Base-by-base conservation (phyloP, 1,140 invertebrate species). In the Condylostylus longicornis region DNA sequence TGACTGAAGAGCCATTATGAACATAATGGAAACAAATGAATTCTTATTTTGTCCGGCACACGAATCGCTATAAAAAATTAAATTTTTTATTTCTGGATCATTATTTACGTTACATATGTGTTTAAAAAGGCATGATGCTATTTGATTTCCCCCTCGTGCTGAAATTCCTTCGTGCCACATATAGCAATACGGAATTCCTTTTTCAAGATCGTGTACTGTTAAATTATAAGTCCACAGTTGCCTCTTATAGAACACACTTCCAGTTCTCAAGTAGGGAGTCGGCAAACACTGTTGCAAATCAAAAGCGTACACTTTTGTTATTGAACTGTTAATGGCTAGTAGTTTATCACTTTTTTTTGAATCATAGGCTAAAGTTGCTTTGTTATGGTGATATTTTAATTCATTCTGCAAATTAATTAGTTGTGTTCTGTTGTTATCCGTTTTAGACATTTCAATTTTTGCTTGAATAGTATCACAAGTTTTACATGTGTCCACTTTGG, bases 161-260 rank as follows among this genome's bases (percentile, higher is more conserved):
- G 43, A 49, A 31, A 41, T 31, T 25, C 35, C 34, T 45, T 63
- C 58, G 36, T 56, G 37, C 53, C 60, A 61, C 49, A 62, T 56
- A 38, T 46, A 59, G 31, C 51, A 51, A 20, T 31, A 40, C 27
- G 41, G 42, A 22, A 48, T 23, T 35, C 45, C 37, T 18, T 25
- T 38, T 13, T 21, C 37, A 33, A 28, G 49, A 21, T 53, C 50
- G 40, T 55, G 44, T n/a, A 62, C 42, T 18, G 57, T 59, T 27
- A 63, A 42, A 38, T 62, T 63, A 31, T 46, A 63, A 3, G 49
- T 61, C 53, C 58, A 61, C 17, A 63, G 35, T 33, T 48, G 50
- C 18, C 50, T 38, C 40, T 53, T 51, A 40, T 62, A 63, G 45
- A 53, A 58, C 9, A 50, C 38, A 8, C 52, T 38, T 8, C 44